Percentiles rank a stretch among this genome's conserved stretches.
Conservation (phyloP, 2,113 vertebrate genomes). For the Hoplias malabaricus region DNA sequence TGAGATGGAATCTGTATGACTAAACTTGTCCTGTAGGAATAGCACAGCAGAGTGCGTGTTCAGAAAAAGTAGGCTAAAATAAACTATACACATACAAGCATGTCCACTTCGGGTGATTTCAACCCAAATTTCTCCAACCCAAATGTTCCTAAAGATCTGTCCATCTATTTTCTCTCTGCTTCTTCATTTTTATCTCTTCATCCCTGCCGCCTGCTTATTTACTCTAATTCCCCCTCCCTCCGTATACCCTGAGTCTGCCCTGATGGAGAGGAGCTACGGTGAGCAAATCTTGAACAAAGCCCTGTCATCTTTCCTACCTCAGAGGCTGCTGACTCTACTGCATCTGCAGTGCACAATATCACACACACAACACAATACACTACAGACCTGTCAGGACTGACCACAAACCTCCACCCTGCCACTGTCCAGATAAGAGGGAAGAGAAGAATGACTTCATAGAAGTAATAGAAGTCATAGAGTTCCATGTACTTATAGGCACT, state of each 20-base stretch:
- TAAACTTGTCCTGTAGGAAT: no score
- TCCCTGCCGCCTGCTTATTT: neutral
- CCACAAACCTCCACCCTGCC: neutral
- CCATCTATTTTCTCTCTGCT: neutral
- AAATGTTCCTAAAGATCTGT: neutral
- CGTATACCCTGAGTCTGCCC: neutral
- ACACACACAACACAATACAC: neutral
- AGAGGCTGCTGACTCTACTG: neutral
- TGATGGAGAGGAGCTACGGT: neutral
- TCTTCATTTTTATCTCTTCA: neutral
- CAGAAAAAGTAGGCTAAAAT: neutral
- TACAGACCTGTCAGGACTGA: neutral
- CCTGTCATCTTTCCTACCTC: neutral
- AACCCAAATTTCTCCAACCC: neutral
- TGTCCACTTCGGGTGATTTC: neutral
- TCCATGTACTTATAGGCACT: neutral
- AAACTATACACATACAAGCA: neutral
- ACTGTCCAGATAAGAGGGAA: neutral
- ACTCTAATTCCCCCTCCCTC: neutral
- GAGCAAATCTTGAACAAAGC: neutral
- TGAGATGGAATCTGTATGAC: no score
- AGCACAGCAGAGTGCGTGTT: no score
- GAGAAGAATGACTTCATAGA: neutral
- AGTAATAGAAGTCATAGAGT: no score
- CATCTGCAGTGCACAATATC: neutral